Evolutionary conservation across 2,797 vertebrate species (phyloP), one percentile per base, ranked within the genome.

Genomic region (Holocentrus rufus): DNA sequence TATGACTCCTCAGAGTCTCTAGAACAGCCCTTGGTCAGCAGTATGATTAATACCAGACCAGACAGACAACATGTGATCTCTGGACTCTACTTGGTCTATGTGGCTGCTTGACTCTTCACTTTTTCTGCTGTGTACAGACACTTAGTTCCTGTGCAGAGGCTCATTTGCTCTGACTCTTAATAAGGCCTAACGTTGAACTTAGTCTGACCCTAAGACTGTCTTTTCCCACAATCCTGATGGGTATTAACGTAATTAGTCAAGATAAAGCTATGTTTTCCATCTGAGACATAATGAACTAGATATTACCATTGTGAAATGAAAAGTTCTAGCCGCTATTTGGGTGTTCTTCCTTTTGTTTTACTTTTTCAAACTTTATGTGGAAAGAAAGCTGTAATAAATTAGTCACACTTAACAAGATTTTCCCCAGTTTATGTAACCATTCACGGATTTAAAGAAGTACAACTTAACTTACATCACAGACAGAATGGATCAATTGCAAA

Each of bases 31-130:
- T 86, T 49, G 71, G 74, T 92, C 91, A 91, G 92, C 92, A 91
- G 58, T 72, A 92, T 86, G 88, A 91, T 80, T 89, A 83, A 88
- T 78, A 76, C 76, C 83, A 85, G 77, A 73, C 72, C 80, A 83
- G 78, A 87, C 85, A 82, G 85, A 80, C 87, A 85, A 79, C 90
- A 90, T 90, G 91, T 91, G 91, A 91, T 90, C 89, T 87, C 76
- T 87, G 88, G 85, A 90, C 88, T 89, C 72, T 10, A 73, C 75
- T 72, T 59, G 63, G 84, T 83, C 74, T 61, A 68, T 84, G 80
- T 72, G 90, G 82, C 88, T 90, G 90, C 88, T 91, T 89, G 75
- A 88, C 72, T 68, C 84, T 55, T 86, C 83, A 86, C 64, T 90
- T 90, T 91, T 90, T 85, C 77, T 90, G 84, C 89, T 89, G 85